A percentile compares a stretch with the other conserved stretches of the same genome.
These are phyloP conservation scores for Ostrea edulis DNA, from an alignment of 1,140 invertebrate genomes.

Conservation along the genomic window DNA sequence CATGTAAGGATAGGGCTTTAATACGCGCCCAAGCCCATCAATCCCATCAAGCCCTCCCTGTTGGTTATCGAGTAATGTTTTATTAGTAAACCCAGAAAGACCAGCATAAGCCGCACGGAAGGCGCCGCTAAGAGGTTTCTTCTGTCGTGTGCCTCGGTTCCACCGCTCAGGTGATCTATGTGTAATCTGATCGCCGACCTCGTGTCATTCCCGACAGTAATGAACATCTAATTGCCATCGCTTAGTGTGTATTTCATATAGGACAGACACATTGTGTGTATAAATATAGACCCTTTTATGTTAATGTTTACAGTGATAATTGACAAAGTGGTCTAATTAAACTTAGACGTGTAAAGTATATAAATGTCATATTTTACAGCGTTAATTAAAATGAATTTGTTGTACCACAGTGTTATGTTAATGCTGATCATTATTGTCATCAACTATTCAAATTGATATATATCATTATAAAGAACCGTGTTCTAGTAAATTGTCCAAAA, in stretches of 20 bases:
- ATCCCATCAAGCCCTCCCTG: too few species aligned
- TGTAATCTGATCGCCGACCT: neutral
- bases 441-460: too few species aligned
- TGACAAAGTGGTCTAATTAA: slow-evolving; percentile 28
- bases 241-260: neutral
- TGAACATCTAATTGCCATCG: neutral
- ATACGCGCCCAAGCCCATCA: too few species aligned
- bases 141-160: neutral
- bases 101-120: too few species aligned
- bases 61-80: too few species aligned
- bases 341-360: neutral
- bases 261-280: slow-evolving; percentile 6
- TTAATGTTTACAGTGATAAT: slow-evolving; percentile 11
- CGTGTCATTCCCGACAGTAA: neutral
- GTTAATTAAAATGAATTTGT: too few species aligned
- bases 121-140: neutral
- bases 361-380: neutral
- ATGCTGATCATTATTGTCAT: too few species aligned
- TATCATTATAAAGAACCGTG: too few species aligned
- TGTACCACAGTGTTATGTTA: too few species aligned
- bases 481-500: too few species aligned
- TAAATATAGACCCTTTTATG: slow-evolving; percentile 12
- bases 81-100: too few species aligned
- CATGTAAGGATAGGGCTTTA: too few species aligned
- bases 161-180: neutral